Evolutionary conservation across 2,797 vertebrate species (phyloP).

Genomic region (Myripristis murdjan): DNA sequence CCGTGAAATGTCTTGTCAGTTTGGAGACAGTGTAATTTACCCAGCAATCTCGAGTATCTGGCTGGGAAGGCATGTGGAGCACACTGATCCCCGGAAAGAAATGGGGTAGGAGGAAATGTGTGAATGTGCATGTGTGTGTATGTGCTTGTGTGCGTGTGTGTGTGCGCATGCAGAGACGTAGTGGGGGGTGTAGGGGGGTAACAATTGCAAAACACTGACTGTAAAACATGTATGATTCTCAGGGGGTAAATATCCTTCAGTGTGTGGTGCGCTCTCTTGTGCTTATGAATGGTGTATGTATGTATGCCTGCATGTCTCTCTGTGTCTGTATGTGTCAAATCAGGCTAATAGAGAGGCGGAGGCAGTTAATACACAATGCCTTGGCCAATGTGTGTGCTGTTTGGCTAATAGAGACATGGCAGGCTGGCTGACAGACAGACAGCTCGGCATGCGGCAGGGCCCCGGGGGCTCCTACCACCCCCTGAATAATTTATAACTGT

Average conservation of each 20-base stretch:
- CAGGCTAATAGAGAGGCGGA: constrained; percentile 42
- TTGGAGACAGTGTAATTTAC: constrained; percentile 61
- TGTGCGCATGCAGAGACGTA: no score
- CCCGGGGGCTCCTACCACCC: constrained; percentile 58
- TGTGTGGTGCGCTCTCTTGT: constrained; percentile 1
- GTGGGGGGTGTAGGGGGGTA: no score
- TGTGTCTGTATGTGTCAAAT: constrained; percentile 22
- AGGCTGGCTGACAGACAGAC: constrained; percentile 33
- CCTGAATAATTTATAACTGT: constrained; percentile 83
- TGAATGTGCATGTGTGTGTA: not conserved
- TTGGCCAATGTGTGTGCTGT: constrained; percentile 36
- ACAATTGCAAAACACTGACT: constrained; percentile 44
- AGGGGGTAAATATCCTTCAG: not conserved
- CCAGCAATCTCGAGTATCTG: constrained; percentile 36
- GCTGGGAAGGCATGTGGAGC: constrained; percentile 27
- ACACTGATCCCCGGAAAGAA: not conserved
- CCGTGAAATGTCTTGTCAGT: constrained; percentile 62
- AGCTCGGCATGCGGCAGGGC: constrained; percentile 1
- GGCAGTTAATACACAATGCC: constrained; percentile 66
- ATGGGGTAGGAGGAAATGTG: no score
- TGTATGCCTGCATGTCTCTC: constrained; percentile 4
- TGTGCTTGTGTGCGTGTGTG: constrained; percentile 1
- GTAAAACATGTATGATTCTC: constrained; percentile 26
- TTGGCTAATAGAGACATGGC: constrained; percentile 63
- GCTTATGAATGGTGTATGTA: constrained; percentile 1